Evolutionary conservation across 2,113 vertebrate genomes (phyloP), one percentile per base, ranked within the genome.

Genomic region (Xiphophorus hellerii): DNA sequence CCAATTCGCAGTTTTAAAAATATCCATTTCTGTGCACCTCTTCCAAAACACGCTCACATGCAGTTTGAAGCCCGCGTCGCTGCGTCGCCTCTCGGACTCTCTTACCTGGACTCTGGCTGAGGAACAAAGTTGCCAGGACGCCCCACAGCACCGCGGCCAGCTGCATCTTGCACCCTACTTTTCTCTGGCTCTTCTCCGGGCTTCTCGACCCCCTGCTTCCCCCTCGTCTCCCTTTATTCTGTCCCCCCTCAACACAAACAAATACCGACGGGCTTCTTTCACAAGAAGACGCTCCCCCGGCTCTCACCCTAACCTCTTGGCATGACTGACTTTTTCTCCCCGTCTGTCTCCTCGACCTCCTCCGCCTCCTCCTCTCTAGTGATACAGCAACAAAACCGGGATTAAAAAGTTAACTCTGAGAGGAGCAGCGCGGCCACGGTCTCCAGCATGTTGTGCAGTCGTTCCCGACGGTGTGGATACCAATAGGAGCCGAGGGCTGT

Each of bases 371-470:
- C 76, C 70, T 69, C 69, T n/a, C 22, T 35, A 60, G 77, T 54
- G 86, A 77, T 86, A 89, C 87, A 33, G 80, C 77, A 71, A 85
- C 88, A 78, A 73, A 80, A 68, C 78, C 80, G 82, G 88, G 82
- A 81, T 91, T 88, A 86, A 81, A 89, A 93, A 93, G 93, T 94
- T 92, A 76, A 86, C 81, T 84, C 73, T 37, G 66, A 3, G 13
- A 13, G 64, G 51, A 7, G 17, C 66, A 0, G 39, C 33, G 31
- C 66, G 4, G 29, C 58, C 62, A 13, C 68, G 42, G 39, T 79
- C 88, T 91, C 88, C 86, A 93, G 85, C 93, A 89, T 93, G 90
- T 92, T 93, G 88, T 92, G 92, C 84, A 88, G 80, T 2, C 64
- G 61, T 79, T 74, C 66, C 30, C 31, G 61, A 69, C 81, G 64